These are phyloP conservation scores for Actinostola sp. DNA, from an alignment of 92 coral and sea anemone genomes.

Conservation along the genomic window DNA sequence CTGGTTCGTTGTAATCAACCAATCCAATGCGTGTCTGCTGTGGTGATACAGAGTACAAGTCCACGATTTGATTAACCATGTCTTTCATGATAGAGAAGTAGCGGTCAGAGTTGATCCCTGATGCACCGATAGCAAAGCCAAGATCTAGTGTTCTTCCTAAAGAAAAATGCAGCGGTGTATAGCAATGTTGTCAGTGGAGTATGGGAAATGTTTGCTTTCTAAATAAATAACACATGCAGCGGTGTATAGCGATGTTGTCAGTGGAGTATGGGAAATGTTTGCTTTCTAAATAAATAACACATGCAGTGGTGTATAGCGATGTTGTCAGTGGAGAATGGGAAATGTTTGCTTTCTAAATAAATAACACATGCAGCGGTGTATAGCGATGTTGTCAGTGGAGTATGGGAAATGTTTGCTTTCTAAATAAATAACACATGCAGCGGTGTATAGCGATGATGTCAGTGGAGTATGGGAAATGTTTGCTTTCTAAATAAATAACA, in stretches of 20 bases:
- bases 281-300: slow-evolving; percentile 15
- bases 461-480: too few species aligned
- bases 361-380: neutral
- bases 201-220: slow-evolving; percentile 16
- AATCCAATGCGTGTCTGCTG: slow-evolving; percentile 71
- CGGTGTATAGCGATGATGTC: too few species aligned
- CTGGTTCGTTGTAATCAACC: slow-evolving; percentile 86
- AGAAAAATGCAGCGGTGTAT: neutral
- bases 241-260: too few species aligned
- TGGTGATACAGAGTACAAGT: slow-evolving; percentile 61
- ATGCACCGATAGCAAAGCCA: slow-evolving; percentile 81
- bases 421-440: too few species aligned
- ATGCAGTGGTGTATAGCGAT: too few species aligned
- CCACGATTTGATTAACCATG: slow-evolving; percentile 62
- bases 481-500: too few species aligned
- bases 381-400: neutral
- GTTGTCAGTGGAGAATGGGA: neutral
- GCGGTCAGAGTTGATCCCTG: slow-evolving; percentile 54
- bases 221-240: neutral
- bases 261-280: neutral
- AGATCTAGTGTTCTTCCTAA: slow-evolving; percentile 58
- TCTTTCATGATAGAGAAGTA: slow-evolving; percentile 67
- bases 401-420: too few species aligned
- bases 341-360: slow-evolving; percentile 10
- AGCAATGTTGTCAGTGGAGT: neutral